Evolutionary conservation across 2,888 invertebrate genomes (phyloP).

Genomic region (Dermolepida albohirtum): DNA sequence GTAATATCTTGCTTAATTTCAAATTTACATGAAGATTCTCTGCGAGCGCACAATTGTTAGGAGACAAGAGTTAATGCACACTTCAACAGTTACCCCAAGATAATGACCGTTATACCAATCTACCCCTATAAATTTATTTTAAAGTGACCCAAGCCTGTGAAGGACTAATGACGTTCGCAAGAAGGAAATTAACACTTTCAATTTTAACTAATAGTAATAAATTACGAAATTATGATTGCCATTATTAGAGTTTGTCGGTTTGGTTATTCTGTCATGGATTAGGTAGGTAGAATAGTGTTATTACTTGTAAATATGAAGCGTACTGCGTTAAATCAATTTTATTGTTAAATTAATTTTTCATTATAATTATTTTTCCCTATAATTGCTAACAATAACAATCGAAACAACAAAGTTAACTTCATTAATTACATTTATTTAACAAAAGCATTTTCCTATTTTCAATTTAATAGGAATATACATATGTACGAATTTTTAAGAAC

Average conservation of each 20-base stretch:
- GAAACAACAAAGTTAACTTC: too few species aligned
- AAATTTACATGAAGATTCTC: slow-evolving; percentile 33
- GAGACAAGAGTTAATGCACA: slow-evolving; percentile 33
- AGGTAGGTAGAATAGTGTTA: too few species aligned
- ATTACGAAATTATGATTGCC: slow-evolving; percentile 20
- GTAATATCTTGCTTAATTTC: slow-evolving; percentile 35
- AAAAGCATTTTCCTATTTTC: too few species aligned
- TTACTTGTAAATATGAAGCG: too few species aligned
- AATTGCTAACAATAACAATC: too few species aligned
- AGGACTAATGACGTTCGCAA: slow-evolving; percentile 34
- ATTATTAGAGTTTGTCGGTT: slow-evolving; percentile 17
- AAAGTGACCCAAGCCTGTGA: slow-evolving; percentile 26
- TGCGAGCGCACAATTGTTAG: slow-evolving; percentile 18
- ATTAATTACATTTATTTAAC: too few species aligned
- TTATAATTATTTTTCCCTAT: too few species aligned
- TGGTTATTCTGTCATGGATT: slow-evolving; percentile 28
- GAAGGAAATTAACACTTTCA: slow-evolving; percentile 37
- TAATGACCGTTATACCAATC: slow-evolving; percentile 28
- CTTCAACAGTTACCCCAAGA: slow-evolving; percentile 35
- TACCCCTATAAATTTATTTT: slow-evolving; percentile 36
- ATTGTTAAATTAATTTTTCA: too few species aligned
- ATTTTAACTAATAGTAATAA: slow-evolving; percentile 34
- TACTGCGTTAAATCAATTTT: too few species aligned
- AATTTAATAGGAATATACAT: too few species aligned
- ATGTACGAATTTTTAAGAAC: too few species aligned